phyloP scores from a whole-genome alignment of 2,113 vertebrate species.

The Chaetorhynchus papuensis region DNA sequence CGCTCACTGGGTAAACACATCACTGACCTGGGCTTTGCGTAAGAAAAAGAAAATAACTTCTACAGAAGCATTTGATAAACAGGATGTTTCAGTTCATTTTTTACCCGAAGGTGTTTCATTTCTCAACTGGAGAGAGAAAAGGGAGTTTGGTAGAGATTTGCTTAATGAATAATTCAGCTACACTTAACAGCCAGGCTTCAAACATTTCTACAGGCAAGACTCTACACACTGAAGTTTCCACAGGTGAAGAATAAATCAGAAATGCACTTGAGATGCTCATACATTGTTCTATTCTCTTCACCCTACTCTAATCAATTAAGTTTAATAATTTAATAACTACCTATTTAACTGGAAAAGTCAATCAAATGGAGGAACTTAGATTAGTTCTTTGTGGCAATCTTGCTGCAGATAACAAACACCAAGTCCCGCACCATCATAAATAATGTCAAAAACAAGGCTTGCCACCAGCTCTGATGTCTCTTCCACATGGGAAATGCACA shows the following conservation, averaged over 20 bases:
- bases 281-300: not conserved
- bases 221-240: not conserved
- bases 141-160: not conserved
- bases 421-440: not conserved
- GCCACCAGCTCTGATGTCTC: not conserved
- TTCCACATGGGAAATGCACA: not conserved
- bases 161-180: not conserved
- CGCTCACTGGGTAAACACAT: not conserved
- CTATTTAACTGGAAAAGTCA: not conserved
- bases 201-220: not conserved
- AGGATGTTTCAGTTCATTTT: not conserved
- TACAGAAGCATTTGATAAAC: not conserved
- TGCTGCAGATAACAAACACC: not conserved
- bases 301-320: not conserved
- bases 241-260: not conserved
- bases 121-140: not conserved
- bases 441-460: not conserved
- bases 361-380: not conserved
- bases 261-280: not conserved
- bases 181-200: accelerated
- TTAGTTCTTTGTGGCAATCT: not conserved
- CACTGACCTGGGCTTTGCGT: not conserved
- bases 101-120: not conserved
- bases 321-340: not conserved
- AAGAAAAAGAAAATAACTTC: not conserved